Evolutionary conservation across 2,797 vertebrate species (phyloP).

Genomic region (Picus viridis): DNA sequence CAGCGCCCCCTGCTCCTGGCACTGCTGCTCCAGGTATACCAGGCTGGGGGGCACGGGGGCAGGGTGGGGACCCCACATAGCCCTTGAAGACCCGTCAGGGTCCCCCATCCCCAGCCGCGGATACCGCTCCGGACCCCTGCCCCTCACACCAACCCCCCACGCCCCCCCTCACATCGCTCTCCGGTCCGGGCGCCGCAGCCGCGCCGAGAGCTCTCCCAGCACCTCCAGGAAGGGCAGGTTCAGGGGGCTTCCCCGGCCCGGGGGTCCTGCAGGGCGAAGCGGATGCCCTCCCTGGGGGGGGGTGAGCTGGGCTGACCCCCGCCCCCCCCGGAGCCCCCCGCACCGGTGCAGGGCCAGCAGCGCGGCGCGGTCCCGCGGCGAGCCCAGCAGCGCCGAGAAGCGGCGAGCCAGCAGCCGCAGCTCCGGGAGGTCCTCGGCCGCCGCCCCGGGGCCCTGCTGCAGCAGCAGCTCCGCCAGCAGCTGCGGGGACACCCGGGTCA

Average conservation of each 20-base stretch:
- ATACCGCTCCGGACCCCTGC: too few relatives aligned
- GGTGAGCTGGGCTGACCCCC: background rate
- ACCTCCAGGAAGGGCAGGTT: conserved; percentile 88
- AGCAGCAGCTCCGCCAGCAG: conserved; percentile 81
- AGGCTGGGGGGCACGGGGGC: background rate
- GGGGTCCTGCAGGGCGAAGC: conserved; percentile 81
- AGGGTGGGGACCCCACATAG: fast-evolving
- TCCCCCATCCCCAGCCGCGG: too few relatives aligned
- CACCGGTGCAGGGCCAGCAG: conserved; percentile 82
- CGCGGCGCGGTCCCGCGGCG: conserved; percentile 76
- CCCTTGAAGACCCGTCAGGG: background rate
- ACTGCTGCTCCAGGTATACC: conserved; percentile 30
- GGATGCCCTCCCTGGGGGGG: conserved; percentile 83
- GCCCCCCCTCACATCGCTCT: conserved; percentile 81
- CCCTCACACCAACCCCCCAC: too few relatives aligned
- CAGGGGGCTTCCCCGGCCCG: conserved; percentile 36
- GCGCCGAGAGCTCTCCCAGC: conserved; percentile 89
- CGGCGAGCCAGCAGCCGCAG: conserved; percentile 87
- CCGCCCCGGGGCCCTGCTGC: conserved; percentile 74
- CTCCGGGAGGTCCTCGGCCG: conserved; percentile 69
- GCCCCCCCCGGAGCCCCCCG: background rate
- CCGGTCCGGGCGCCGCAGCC: conserved; percentile 85
- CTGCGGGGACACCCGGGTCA: conserved; percentile 25
- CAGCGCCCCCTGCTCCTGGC: background rate
- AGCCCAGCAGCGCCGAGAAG: conserved; percentile 86